Evolutionary conservation across 2,888 invertebrate genomes (phyloP).

Genomic region (Papilio gigon): DNA sequence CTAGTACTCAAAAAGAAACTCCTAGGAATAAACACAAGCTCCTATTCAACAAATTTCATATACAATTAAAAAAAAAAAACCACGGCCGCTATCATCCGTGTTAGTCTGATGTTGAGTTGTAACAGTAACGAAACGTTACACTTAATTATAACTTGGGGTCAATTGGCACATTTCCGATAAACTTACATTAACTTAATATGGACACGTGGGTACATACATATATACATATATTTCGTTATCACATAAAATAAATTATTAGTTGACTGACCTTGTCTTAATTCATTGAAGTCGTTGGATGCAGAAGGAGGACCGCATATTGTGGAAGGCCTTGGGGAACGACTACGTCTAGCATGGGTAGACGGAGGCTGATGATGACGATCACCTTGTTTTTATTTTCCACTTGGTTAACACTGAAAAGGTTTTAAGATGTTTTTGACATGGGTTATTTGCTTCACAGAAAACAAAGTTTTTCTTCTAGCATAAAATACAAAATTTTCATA

Average conservation of each 20-base stretch:
- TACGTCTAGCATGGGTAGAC: no score
- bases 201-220: conserved; percentile 29
- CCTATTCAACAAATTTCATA: no score
- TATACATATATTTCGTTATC: conserved; percentile 31
- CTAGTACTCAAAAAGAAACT: no score
- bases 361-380: no score
- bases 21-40: no score
- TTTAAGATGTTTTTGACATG: neutral
- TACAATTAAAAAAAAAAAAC: no score
- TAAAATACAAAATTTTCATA: neutral
- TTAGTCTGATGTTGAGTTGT: neutral
- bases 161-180: conserved; percentile 37
- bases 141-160: conserved; percentile 31
- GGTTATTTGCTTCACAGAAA: neutral
- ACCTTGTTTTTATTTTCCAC: conserved; percentile 16
- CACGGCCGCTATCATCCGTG: no score
- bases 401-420: neutral
- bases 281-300: no score
- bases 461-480: neutral
- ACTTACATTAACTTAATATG: conserved; percentile 35
- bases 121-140: conserved; percentile 17
- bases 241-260: conserved; percentile 28
- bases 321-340: no score
- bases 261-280: conserved; percentile 27
- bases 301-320: no score